These are phyloP conservation scores for Amblyopsis hoosieri DNA, from an alignment of 2,797 vertebrate genomes.

Conservation along the genomic window DNA sequence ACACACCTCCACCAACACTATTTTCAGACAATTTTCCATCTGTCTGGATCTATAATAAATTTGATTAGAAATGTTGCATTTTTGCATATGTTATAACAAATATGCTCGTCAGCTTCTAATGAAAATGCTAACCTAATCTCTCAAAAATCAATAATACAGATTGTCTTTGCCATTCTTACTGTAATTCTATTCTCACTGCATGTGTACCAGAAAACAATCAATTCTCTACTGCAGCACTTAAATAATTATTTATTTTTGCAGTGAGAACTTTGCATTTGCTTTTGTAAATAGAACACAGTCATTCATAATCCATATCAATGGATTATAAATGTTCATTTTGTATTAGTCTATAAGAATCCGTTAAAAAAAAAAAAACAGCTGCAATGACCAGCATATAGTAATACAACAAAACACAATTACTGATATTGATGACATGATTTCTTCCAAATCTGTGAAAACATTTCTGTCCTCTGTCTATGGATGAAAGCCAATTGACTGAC, in stretches of 20 bases:
- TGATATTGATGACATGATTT: conserved; percentile 6
- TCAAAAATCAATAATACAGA: conserved; percentile 21
- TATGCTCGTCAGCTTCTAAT: too few relatives aligned
- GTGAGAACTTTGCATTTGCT: too few relatives aligned
- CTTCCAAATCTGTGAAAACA: conserved; percentile 12
- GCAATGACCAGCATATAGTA: too few relatives aligned
- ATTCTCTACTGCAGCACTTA: background rate
- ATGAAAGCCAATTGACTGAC: conserved; percentile 16
- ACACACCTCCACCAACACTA: background rate
- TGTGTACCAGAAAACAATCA: background rate
- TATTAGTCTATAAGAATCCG: background rate
- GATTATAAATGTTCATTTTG: too few relatives aligned
- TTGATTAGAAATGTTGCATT: too few relatives aligned
- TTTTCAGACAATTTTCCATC: background rate
- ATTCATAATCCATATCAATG: too few relatives aligned
- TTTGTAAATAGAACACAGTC: too few relatives aligned
- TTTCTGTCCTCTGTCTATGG: conserved; percentile 20
- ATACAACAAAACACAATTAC: conserved; percentile 18
- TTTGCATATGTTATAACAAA: too few relatives aligned
- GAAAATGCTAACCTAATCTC: too few relatives aligned
- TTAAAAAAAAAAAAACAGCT: conserved; percentile 15
- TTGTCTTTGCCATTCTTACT: background rate
- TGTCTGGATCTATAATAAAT: background rate
- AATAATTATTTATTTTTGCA: too few relatives aligned
- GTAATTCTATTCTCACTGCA: conserved; percentile 12